A percentile compares a stretch with the other conserved stretches of the same genome.
Conservation (phyloP, 2,888 invertebrate genomes). For the Pycnomerus fuliginosus region DNA sequence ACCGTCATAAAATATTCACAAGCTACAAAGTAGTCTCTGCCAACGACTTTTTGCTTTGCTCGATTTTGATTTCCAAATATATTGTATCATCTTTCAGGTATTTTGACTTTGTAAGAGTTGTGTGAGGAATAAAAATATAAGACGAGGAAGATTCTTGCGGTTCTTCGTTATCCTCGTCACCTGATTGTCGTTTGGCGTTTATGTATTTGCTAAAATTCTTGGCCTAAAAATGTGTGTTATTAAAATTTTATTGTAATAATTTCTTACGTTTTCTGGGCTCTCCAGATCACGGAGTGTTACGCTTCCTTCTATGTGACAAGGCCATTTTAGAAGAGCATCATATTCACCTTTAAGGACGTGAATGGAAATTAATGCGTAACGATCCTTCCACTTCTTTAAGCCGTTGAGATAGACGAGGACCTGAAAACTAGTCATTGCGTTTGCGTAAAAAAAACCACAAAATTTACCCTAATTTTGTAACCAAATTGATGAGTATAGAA, state of each 20-base stretch:
- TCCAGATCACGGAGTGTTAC: constrained; percentile 64
- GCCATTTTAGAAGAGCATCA: constrained; percentile 72
- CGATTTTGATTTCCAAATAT: constrained; percentile 60
- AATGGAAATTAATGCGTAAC: constrained; percentile 69
- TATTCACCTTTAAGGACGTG: constrained; percentile 69
- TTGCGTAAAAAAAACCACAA: constrained; percentile 1
- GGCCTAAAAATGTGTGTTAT: constrained; percentile 47
- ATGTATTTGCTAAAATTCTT: constrained; percentile 66
- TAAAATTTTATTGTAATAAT: constrained; percentile 6
- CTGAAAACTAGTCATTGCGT: constrained; percentile 48
- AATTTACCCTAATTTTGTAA: constrained; percentile 67
- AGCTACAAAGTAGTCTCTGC: constrained; percentile 31
- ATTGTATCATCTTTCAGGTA: constrained; percentile 62
- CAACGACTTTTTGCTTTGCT: constrained; percentile 25
- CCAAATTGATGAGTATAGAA: constrained; percentile 72
- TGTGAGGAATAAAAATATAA: constrained; percentile 68
- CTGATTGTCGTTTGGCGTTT: constrained; percentile 56
- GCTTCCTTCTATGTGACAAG: constrained; percentile 66
- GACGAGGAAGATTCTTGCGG: constrained; percentile 55
- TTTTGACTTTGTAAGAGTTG: constrained; percentile 60
- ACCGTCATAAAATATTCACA: constrained; percentile 9
- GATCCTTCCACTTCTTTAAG: constrained; percentile 73
- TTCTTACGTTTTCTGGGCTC: constrained; percentile 40
- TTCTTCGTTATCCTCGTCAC: constrained; percentile 51
- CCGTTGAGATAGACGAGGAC: constrained; percentile 71